Conservation (phyloP, 1,140 invertebrate genomes). For the Caenorhabditis brenneri region DNA sequence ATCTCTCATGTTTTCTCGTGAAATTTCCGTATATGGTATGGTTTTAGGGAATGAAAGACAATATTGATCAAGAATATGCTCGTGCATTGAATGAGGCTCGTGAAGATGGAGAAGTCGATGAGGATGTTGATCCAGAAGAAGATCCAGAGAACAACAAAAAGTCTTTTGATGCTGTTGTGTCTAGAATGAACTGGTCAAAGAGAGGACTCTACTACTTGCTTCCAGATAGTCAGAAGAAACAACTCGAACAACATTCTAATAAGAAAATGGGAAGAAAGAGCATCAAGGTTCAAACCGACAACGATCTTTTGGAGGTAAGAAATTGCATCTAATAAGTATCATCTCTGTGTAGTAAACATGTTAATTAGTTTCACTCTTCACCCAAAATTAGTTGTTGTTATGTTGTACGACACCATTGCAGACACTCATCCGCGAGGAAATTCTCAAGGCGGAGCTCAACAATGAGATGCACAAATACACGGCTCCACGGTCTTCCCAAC, state of each 20-base stretch:
- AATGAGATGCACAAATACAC: conserved; percentile 44
- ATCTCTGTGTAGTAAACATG: neutral
- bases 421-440: conserved; percentile 48
- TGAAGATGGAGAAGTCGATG: conserved; percentile 49
- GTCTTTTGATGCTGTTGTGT: conserved; percentile 46
- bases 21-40: neutral
- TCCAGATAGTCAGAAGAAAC: conserved; percentile 45
- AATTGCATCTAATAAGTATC: too few relatives aligned
- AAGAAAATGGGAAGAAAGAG: conserved; percentile 40
- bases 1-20: neutral
- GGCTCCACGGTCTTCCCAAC: neutral
- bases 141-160: conserved; percentile 30
- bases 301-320: conserved; percentile 28
- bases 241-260: conserved; percentile 21
- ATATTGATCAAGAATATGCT: conserved; percentile 53
- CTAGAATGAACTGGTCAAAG: conserved; percentile 46
- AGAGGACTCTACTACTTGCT: conserved; percentile 47
- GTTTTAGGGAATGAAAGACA: conserved; percentile 51
- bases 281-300: conserved; percentile 38
- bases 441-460: conserved; percentile 49
- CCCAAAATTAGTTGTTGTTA: conserved; percentile 17
- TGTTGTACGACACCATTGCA: conserved; percentile 15
- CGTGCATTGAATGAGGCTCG: conserved; percentile 45
- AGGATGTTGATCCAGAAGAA: conserved; percentile 19
- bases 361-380: conserved; percentile 12